Base-by-base conservation (phyloP, 2,797 vertebrate species). In the Silurus lanzhouensis region DNA sequence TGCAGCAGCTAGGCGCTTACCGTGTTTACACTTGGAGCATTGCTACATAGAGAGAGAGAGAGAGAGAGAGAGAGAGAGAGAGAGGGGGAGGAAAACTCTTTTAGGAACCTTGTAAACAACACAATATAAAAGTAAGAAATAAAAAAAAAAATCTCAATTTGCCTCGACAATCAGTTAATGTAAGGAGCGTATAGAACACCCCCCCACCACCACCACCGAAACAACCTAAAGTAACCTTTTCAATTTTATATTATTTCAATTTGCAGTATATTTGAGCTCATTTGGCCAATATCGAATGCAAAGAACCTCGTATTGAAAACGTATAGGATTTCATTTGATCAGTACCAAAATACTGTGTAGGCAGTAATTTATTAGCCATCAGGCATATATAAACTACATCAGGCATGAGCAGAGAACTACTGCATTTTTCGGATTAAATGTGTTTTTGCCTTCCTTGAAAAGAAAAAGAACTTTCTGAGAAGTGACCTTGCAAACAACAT, bases 1-100 rank as follows among this genome's bases (percentile, higher is more conserved):
- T 3, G 5, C 25, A 71, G 46, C 68, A 31, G 5, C 2, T 25
- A 7, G 31, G 14, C 27, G 67, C 97, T 96, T 92, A 99, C 98
- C 98, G 70, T 99, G 98, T 95, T 99, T 99, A 93, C 98, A 99
- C 94, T 99, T 99, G 92, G 98, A 99, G 94, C 98, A 99, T 99
- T 99, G 98, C 98, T 99, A 95, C 1, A 60, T 31, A 72, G 19
- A 83, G 13, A 79, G 22, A 68, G 7, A 68, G 15, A 86, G 0
- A 74, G 20, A 76, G 46, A 31, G 6, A 22, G 60, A 31, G 31
- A 31, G 2, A 31, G 67, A 57, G 82, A 27, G 14, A 81, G 0
- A 72, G 67, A 20, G 19, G 1, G 27, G 27, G 27, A 27, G 44
- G 75, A 9, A 72, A 57, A 44, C 19, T 31, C 55, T 57, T 64